These are phyloP conservation scores for Lacerta bilineata DNA, from an alignment of 2,797 vertebrate genomes.

Conservation along the genomic window DNA sequence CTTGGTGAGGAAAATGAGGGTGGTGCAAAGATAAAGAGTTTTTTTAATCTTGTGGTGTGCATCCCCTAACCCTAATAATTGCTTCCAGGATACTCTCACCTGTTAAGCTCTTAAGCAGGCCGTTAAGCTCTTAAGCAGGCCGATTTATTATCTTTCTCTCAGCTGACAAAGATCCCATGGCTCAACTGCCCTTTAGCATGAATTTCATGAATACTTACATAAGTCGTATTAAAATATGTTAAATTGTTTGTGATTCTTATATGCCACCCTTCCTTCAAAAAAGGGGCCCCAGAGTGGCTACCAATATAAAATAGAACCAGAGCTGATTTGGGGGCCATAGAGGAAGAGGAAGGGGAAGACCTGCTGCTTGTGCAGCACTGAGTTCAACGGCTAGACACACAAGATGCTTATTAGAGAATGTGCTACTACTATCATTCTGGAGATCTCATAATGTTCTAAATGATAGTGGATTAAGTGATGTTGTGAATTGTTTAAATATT, in stretches of 20 bases:
- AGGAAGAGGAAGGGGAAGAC: no score
- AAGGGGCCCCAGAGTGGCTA: no score
- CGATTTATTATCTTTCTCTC: neutral
- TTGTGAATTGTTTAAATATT: neutral
- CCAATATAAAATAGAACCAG: no score
- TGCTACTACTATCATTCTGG: neutral
- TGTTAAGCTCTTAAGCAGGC: neutral
- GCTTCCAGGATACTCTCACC: neutral
- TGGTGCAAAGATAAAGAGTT: neutral
- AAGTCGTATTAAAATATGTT: no score
- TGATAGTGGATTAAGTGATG: neutral
- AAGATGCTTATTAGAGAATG: neutral
- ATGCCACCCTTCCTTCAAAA: no score
- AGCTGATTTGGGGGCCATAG: no score
- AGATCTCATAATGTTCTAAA: neutral
- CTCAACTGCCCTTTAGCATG: neutral
- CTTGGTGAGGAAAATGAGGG: neutral
- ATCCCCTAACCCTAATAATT: neutral
- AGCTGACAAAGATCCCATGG: neutral
- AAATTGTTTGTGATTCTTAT: no score
- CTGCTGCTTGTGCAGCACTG: neutral
- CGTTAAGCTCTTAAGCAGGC: neutral
- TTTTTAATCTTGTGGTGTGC: neutral
- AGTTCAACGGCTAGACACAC: neutral
- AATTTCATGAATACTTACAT: neutral